Conservation (phyloP, 2,888 invertebrate genomes). For the Thymelicus sylvestris region DNA sequence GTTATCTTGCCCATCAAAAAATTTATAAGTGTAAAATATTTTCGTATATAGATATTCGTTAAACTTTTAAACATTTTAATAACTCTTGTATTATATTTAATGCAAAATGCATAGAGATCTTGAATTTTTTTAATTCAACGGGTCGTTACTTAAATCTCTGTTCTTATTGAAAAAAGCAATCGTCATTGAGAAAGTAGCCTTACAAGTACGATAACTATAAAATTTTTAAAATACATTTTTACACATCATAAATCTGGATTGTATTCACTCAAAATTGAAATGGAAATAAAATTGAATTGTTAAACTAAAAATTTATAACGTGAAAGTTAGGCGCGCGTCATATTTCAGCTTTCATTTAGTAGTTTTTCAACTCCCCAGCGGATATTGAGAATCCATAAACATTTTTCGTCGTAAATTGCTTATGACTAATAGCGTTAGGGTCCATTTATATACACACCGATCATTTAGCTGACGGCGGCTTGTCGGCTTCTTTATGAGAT, state of each 20-base stretch:
- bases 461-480: slow-evolving; percentile 29
- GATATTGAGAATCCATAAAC: slow-evolving; percentile 33
- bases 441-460: slow-evolving; percentile 11
- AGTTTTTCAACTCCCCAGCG: slow-evolving; percentile 24
- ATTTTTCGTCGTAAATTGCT: slow-evolving; percentile 32
- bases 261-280: slow-evolving; percentile 8
- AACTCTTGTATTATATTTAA: no score
- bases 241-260: slow-evolving; percentile 2
- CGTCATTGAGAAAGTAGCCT: no score
- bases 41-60: no score
- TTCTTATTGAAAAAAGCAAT: no score
- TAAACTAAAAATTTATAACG: slow-evolving; percentile 31
- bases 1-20: no score
- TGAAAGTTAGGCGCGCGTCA: slow-evolving; percentile 19
- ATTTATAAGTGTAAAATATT: no score
- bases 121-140: no score
- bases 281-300: slow-evolving; percentile 29
- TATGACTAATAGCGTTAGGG: slow-evolving; percentile 28
- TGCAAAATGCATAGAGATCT: no score
- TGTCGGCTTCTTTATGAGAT: not conserved
- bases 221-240: not conserved
- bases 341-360: slow-evolving; percentile 31
- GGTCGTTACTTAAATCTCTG: no score
- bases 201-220: not conserved
- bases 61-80: no score